phyloP scores from a whole-genome alignment of 1,140 invertebrate genomes.

The Caerostris darwini region DNA sequence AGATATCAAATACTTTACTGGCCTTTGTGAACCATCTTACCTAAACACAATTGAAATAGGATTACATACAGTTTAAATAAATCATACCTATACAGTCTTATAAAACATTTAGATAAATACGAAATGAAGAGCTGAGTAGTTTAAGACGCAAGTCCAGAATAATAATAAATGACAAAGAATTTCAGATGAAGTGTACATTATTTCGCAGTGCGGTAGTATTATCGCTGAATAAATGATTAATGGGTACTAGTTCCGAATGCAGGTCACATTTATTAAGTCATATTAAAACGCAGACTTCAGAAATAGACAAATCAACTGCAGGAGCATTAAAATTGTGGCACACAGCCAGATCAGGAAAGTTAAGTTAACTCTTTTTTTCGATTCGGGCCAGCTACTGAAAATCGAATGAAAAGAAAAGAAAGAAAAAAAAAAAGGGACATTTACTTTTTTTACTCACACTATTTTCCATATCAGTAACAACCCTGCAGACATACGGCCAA shows the following conservation, averaged over 20 bases:
- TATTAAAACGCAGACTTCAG: not conserved
- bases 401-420: not conserved
- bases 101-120: too few species aligned
- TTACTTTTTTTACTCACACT: not conserved
- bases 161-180: too few species aligned
- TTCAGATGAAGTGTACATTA: too few species aligned
- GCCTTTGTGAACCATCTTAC: too few species aligned
- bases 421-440: too few species aligned
- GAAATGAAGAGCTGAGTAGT: too few species aligned
- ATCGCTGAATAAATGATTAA: constrained; percentile 6
- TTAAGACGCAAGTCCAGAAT: too few species aligned
- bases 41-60: too few species aligned
- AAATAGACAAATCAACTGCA: not conserved
- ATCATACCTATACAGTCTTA: too few species aligned
- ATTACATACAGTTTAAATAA: too few species aligned
- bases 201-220: not conserved
- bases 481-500: not conserved
- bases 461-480: constrained; percentile 36
- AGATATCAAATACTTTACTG: too few species aligned
- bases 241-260: not conserved
- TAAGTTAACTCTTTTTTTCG: constrained; percentile 29
- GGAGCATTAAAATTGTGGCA: not conserved
- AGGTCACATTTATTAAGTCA: constrained; percentile 21
- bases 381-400: not conserved
- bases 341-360: constrained; percentile 17